These are phyloP conservation scores for Spheniscus humboldti DNA, from an alignment of 2,797 vertebrate species.

Conservation along the genomic window DNA sequence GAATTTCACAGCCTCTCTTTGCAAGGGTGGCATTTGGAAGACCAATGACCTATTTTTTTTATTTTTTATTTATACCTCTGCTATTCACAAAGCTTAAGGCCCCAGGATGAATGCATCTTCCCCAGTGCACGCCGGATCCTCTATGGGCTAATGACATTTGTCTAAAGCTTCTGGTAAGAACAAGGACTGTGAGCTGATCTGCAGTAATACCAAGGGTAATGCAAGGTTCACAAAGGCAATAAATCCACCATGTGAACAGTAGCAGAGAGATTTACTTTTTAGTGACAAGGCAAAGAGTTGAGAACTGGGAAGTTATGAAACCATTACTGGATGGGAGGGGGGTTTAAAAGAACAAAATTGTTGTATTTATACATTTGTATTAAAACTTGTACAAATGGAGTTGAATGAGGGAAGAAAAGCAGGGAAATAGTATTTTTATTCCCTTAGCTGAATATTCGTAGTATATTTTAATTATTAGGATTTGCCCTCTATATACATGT, in stretches of 20 bases:
- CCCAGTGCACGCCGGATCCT: background rate
- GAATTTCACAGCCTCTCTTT: background rate
- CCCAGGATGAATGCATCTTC: background rate
- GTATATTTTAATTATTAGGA: background rate
- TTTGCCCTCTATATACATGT: background rate
- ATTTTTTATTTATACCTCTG: background rate
- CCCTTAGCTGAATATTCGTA: background rate
- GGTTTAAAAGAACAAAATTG: background rate
- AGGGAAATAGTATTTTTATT: background rate
- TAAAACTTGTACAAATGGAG: background rate
- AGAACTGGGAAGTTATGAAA: background rate
- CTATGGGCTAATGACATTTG: background rate
- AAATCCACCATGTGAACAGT: background rate
- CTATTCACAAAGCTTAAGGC: background rate
- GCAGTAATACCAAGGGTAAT: background rate
- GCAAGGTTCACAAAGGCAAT: background rate
- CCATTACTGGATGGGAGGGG: background rate
- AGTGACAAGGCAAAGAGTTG: background rate
- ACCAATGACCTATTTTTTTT: background rate
- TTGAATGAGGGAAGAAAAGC: background rate
- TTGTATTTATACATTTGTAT: background rate
- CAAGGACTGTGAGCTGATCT: background rate
- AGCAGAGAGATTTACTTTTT: background rate
- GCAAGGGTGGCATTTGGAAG: background rate
- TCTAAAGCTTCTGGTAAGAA: background rate